These are phyloP conservation scores for Phocoena sinus DNA, from an alignment of 2,113 vertebrate genomes.

Conservation along the genomic window DNA sequence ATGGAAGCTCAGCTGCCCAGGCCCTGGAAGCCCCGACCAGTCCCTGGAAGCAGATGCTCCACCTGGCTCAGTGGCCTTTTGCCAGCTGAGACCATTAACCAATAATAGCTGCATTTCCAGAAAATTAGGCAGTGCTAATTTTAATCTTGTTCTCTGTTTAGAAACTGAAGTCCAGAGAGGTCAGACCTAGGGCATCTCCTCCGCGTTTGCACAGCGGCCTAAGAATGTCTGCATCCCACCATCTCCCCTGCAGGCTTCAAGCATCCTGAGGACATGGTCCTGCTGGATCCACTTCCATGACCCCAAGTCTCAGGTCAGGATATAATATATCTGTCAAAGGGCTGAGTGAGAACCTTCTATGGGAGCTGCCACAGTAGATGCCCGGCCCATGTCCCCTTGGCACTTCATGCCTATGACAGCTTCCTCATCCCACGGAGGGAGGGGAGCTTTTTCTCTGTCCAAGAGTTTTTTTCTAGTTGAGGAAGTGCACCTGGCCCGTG, in stretches of 20 bases:
- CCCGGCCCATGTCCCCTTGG: rapidly evolving
- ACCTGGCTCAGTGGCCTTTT: background rate
- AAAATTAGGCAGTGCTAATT: background rate
- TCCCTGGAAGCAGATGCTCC: background rate
- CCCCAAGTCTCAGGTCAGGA: background rate
- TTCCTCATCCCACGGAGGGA: rapidly evolving
- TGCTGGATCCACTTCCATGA: background rate
- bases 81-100: background rate
- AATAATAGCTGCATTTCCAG: background rate
- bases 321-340: background rate
- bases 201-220: rapidly evolving
- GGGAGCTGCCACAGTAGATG: rapidly evolving
- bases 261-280: background rate
- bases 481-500: rapidly evolving
- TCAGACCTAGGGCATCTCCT: background rate
- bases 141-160: background rate
- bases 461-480: background rate
- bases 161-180: background rate
- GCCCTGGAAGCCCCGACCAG: background rate
- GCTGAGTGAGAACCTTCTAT: background rate
- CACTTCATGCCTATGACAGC: rapidly evolving
- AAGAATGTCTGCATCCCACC: rapidly evolving
- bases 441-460: background rate
- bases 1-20: background rate
- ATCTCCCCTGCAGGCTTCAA: background rate